phyloP scores from a whole-genome alignment of 2,113 vertebrate species.

The Fregetta grallaria region DNA sequence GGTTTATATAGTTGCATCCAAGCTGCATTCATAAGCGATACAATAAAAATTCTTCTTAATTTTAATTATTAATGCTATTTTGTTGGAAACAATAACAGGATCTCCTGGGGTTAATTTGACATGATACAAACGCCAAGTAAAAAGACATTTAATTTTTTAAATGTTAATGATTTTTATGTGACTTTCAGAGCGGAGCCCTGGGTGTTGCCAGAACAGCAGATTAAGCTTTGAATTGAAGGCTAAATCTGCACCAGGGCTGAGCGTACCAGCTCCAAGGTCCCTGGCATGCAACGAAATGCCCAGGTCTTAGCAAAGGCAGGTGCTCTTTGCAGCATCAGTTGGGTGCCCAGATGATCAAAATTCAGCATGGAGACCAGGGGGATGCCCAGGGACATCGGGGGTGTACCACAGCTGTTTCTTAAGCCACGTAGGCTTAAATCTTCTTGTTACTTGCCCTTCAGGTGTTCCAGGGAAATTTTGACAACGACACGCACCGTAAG shows the following conservation, averaged over 20 bases:
- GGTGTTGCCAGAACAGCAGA: background rate
- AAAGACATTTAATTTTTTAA: constrained; percentile 13
- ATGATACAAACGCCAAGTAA: background rate
- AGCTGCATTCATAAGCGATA: background rate
- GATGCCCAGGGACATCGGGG: fast-evolving
- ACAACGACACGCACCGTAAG: constrained; percentile 99
- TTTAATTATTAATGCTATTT: constrained; percentile 28
- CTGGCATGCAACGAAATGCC: background rate
- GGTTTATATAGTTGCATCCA: background rate
- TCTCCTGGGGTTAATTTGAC: background rate
- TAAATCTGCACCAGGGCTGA: background rate
- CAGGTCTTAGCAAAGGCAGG: background rate
- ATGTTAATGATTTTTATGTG: background rate
- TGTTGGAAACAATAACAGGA: background rate
- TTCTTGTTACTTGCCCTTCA: constrained; percentile 36
- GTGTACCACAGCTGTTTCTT: fast-evolving
- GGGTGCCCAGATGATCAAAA: fast-evolving
- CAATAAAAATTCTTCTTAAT: background rate
- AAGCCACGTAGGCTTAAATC: fast-evolving
- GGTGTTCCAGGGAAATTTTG: constrained; percentile 99
- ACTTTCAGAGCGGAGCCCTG: background rate
- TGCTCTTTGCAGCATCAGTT: background rate
- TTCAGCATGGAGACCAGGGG: fast-evolving
- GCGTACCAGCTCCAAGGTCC: background rate
- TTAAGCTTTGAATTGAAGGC: background rate